phyloP scores from a whole-genome alignment of 2,888 invertebrate genomes.

The Drosophila algonquin region DNA sequence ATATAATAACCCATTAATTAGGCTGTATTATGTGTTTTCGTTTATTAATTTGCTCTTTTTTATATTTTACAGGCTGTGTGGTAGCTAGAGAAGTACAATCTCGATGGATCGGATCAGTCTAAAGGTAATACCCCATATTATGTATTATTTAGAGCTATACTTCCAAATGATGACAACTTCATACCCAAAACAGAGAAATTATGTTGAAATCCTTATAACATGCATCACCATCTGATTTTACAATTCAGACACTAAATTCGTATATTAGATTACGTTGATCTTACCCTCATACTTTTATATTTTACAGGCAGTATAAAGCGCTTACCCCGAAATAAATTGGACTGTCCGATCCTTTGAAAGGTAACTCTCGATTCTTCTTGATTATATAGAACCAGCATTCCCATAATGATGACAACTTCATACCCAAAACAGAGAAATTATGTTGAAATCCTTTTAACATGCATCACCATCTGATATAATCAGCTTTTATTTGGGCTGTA shows the following conservation, averaged over 20 bases:
- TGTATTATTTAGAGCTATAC: too few relatives aligned
- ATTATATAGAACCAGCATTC: neutral
- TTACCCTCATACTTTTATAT: neutral
- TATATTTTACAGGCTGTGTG: too few relatives aligned
- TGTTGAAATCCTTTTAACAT: slow-evolving; percentile 61
- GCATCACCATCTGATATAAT: slow-evolving; percentile 71
- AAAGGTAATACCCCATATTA: neutral
- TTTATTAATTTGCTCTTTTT: neutral
- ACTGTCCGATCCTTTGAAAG: neutral
- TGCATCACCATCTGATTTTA: slow-evolving; percentile 72
- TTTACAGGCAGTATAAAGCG: neutral
- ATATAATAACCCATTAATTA: neutral
- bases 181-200: slow-evolving; percentile 52
- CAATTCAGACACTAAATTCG: too few relatives aligned
- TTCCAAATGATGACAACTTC: slow-evolving; percentile 60
- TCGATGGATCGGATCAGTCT: too few relatives aligned
- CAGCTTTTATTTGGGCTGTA: neutral
- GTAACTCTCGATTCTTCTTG: neutral
- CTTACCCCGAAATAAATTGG: neutral
- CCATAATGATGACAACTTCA: slow-evolving; percentile 61
- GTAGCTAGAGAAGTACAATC: too few relatives aligned
- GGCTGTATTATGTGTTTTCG: neutral
- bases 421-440: slow-evolving; percentile 51
- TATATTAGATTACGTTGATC: too few relatives aligned
- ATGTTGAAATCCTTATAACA: slow-evolving; percentile 59